Base-by-base conservation (phyloP, 2,888 invertebrate species). In the Ormyrus thymus region DNA sequence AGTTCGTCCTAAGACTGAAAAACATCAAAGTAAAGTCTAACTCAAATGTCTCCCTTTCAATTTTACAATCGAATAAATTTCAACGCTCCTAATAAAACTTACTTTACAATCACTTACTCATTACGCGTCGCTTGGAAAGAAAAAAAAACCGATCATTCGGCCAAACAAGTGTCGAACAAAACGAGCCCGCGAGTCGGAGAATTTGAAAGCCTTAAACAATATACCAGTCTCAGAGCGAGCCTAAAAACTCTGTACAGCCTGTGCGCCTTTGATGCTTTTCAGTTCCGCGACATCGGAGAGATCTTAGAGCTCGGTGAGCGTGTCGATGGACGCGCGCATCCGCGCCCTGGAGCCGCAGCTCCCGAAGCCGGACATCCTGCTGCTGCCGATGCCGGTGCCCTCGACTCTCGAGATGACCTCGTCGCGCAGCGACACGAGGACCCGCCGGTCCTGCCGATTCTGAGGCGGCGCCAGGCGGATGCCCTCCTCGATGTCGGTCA, bases 401-500 rank as follows among this genome's bases (percentile, higher is more conserved):
- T 89, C 87, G n/a, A 88, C 83, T 65, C 85, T 84, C 4, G 89
- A 88, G 83, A 93, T 87, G 72, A 95, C 93, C 87, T 97, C 96
- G 79, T 96, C 96, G 84, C 94, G 93, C 5, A 97, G 90, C 10
- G 94, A 92, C 66, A 93, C 92, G n/a, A 96, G 90, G 5, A 96
- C 94, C 81, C 95, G 92, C 68, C 94, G 92, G 53, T 96, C 93
- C 84, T 96, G 95, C 9, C 93, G 89, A 86, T 95, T 96, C 80
- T 93, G 93, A 13, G 93, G 91, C 0, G 96, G 96, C 0, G 95
- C 94, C 8, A 88, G 85, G 48, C 86, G 89, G 61, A 96, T 89
- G 0, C 98, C 97, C 87, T 96, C 94, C 83, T 95, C 93, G 10
- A 97, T 94, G 88, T 98, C 97, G 1, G 93, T 92, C 29, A 97